These are phyloP conservation scores for Falco concolor DNA, from an alignment of 2,797 vertebrate genomes.

Conservation along the genomic window DNA sequence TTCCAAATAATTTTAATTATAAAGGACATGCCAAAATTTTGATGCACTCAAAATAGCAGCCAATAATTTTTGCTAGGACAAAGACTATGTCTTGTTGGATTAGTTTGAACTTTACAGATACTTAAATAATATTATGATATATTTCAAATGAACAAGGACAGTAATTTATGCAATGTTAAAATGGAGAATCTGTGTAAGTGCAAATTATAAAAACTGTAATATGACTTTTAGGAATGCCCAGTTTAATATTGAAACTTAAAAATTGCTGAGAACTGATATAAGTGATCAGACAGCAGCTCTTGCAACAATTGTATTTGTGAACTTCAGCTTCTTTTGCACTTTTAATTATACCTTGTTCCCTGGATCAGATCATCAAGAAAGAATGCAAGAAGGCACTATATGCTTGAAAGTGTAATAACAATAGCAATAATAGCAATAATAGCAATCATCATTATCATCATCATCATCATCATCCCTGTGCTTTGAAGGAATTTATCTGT, in stretches of 20 bases:
- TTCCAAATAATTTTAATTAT: neutral
- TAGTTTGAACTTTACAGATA: neutral
- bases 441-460: too few species aligned
- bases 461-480: too few species aligned
- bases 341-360: neutral
- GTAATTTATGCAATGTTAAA: neutral
- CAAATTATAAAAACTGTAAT: accelerated
- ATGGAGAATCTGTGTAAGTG: neutral
- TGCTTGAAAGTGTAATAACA: neutral
- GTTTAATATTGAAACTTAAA: neutral
- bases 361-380: neutral
- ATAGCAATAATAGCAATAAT: neutral
- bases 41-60: neutral
- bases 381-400: neutral
- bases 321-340: accelerated
- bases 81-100: neutral
- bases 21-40: neutral
- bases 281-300: neutral
- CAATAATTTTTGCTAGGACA: neutral
- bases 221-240: neutral
- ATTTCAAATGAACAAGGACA: neutral
- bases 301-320: neutral
- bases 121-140: neutral
- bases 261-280: neutral
- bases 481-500: neutral